Evolutionary conservation across 2,797 vertebrate genomes (phyloP).

Genomic region (Chaetophractus vellerosus): DNA sequence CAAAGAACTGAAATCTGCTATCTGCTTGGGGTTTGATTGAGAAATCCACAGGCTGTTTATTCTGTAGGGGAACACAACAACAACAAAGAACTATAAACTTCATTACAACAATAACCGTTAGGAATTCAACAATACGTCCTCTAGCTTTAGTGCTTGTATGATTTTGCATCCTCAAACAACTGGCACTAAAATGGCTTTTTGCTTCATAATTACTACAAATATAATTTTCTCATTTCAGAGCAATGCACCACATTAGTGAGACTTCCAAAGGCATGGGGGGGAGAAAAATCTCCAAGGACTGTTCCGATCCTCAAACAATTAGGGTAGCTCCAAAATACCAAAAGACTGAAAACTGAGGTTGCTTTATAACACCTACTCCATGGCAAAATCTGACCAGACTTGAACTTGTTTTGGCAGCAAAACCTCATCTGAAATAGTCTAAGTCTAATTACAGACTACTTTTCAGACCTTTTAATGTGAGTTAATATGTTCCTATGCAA

Average conservation of each 20-base stretch:
- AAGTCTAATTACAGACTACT: not conserved
- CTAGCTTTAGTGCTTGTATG: not conserved
- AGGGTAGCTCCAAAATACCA: not conserved
- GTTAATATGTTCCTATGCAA: conserved; percentile 33
- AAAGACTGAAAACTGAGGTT: conserved; percentile 3
- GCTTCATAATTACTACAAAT: conserved; percentile 20
- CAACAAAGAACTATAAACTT: not conserved
- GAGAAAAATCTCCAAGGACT: conserved; percentile 12
- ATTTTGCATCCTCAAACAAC: not conserved
- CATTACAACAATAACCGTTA: conserved; percentile 33
- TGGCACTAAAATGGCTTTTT: conserved; percentile 17
- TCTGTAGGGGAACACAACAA: conserved; percentile 86
- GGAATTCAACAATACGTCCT: conserved; percentile 41
- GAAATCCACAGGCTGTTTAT: conserved; percentile 91
- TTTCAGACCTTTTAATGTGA: not conserved
- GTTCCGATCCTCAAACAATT: not conserved
- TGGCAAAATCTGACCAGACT: conserved; percentile 20
- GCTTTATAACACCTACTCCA: not conserved
- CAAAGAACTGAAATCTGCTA: conserved; percentile 89
- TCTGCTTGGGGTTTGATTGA: conserved; percentile 89
- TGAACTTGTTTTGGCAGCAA: conserved; percentile 28
- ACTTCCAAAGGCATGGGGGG: not conserved
- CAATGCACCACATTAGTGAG: not conserved
- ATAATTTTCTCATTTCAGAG: conserved; percentile 54
- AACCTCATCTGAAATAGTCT: not conserved